Evolutionary conservation across 2,113 vertebrate species (phyloP), one percentile per base, ranked within the genome.

Genomic region (Rhineura floridana): DNA sequence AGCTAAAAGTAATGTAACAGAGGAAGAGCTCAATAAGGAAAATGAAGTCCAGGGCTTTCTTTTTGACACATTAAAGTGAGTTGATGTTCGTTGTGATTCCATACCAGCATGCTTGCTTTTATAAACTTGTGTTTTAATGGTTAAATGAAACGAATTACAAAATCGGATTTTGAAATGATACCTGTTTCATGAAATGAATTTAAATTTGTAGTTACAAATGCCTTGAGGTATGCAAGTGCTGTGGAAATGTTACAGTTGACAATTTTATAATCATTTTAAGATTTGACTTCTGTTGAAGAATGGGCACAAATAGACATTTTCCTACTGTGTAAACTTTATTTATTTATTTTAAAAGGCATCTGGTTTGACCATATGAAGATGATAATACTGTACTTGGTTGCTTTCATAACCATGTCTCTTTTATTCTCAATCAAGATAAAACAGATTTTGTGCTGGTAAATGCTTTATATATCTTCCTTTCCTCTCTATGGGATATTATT

Each of bases 31-130:
- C 1, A 96, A 96, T 1, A 96, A 97, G 1, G 93, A 89, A 79
- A 97, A 96, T 90, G 98, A 99, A 91, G 95, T 99, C 52, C 98
- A 99, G 93, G 99, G 99, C 80, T 99, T 99, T 95, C 91, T 98
- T 84, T 99, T 99, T 96, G 95, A 95, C 67, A 98, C 96, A 83
- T 96, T 99, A 90, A 98, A 97, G 99, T 99, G 95, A 97, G 98
- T 96, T 6, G 90, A 91, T 59, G 85, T 91, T 39, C 59, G 89
- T 48, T 83, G 85, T 28, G 83, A 76, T 76, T 44, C 10, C 17
- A 23, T 80, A 39, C 25, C 76, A 10, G 75, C 63, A 77, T 90
- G 4, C 5, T 8, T 11, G 52, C 25, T 6, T 82, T 75, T 59
- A 82, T 75, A 76, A 76, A 46, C 17, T 44, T 63, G 42, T 19